Evolutionary conservation across 2,797 vertebrate genomes (phyloP).

Genomic region (Paguma larvata): DNA sequence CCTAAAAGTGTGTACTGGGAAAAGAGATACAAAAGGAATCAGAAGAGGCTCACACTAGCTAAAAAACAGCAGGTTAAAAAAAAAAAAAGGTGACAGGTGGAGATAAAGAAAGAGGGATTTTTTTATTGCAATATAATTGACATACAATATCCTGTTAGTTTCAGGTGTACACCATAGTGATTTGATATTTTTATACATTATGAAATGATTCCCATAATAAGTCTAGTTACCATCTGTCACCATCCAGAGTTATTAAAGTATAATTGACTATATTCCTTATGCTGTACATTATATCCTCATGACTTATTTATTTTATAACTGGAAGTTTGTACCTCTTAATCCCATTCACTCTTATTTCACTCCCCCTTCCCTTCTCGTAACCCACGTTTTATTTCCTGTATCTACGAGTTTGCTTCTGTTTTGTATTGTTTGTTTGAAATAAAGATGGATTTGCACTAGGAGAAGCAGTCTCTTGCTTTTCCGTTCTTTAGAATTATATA

Average conservation of each 20-base stretch:
- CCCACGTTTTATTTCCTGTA: not conserved
- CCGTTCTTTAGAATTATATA: not conserved
- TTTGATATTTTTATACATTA: not conserved
- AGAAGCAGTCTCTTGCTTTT: not conserved
- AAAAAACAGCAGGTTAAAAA: not conserved
- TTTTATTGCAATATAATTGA: not conserved
- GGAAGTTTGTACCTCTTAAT: not conserved
- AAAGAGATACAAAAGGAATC: not conserved
- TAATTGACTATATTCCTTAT: not conserved
- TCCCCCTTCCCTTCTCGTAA: not conserved
- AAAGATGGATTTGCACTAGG: conserved; percentile 22
- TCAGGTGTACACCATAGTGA: not conserved
- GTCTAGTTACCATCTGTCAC: not conserved
- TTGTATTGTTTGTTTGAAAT: not conserved
- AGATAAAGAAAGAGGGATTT: conserved; percentile 44
- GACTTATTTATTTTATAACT: not conserved
- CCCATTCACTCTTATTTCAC: not conserved
- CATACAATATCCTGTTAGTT: not conserved
- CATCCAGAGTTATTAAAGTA: not conserved
- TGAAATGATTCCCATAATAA: not conserved
- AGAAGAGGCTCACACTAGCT: not conserved
- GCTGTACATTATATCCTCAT: not conserved
- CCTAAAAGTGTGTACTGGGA: not conserved
- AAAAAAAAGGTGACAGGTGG: not conserved
- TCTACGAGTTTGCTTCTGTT: not conserved